A percentile compares a stretch with the other conserved stretches of the same genome.
phyloP scores from a whole-genome alignment of 2,797 vertebrate genomes.

The Selene dorsalis region DNA sequence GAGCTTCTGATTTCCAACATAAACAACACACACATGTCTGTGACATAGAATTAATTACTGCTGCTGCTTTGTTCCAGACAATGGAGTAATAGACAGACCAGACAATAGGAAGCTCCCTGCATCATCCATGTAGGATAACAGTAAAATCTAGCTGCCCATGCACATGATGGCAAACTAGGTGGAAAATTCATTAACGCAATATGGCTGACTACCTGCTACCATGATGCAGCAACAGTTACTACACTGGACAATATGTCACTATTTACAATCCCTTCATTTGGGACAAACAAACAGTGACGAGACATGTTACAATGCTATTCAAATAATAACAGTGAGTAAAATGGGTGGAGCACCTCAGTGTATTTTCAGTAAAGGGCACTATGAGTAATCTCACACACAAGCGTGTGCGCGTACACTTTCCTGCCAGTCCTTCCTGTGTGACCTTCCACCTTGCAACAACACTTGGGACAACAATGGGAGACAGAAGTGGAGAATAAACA shows the following conservation, averaged over 20 bases:
- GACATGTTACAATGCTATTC: constrained; percentile 15
- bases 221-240: background rate
- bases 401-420: constrained; percentile 50
- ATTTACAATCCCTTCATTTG: background rate
- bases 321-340: constrained; percentile 41
- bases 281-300: constrained; percentile 16
- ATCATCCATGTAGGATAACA: constrained; percentile 22
- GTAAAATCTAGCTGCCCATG: background rate
- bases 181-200: background rate
- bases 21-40: background rate
- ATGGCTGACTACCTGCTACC: background rate
- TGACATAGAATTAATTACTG: constrained; percentile 9
- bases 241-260: background rate
- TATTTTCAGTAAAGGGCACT: constrained; percentile 60
- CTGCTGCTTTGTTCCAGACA: constrained; percentile 51
- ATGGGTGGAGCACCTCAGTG: constrained; percentile 47
- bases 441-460: constrained; percentile 68
- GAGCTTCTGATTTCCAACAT: background rate
- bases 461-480: constrained; percentile 70
- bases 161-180: background rate
- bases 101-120: constrained; percentile 50
- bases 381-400: constrained; percentile 49
- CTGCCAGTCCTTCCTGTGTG: constrained; percentile 66
- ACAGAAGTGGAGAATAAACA: constrained; percentile 48
- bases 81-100: constrained; percentile 15